Conservation (phyloP, 1,140 invertebrate species). For the Anadara kagoshimensis region DNA sequence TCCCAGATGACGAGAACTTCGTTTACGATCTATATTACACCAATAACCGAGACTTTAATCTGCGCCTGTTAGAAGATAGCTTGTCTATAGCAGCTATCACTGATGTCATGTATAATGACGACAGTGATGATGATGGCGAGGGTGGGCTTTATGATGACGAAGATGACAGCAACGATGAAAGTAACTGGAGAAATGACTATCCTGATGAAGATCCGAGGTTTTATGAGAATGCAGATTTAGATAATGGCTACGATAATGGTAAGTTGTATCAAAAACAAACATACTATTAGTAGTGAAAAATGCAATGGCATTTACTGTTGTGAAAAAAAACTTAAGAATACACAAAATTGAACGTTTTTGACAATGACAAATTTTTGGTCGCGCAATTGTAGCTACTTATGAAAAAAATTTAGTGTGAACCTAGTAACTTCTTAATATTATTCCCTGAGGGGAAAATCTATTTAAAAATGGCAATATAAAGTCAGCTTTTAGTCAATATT, state of each 20-base stretch:
- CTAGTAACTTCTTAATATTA: too few species aligned
- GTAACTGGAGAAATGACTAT: slow-evolving; percentile 73
- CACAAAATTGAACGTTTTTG: too few species aligned
- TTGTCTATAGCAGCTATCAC: slow-evolving; percentile 57
- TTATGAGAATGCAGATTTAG: slow-evolving; percentile 53
- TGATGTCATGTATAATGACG: slow-evolving; percentile 47
- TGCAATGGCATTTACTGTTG: too few species aligned
- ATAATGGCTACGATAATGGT: slow-evolving; percentile 55
- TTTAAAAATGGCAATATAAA: too few species aligned
- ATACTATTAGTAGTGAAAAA: too few species aligned
- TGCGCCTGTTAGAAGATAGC: slow-evolving; percentile 56
- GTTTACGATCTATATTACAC: slow-evolving; percentile 72
- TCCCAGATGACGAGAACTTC: slow-evolving; percentile 49
- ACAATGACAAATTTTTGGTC: too few species aligned
- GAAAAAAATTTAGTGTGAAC: too few species aligned
- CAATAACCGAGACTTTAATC: slow-evolving; percentile 60
- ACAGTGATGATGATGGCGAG: slow-evolving; percentile 35
- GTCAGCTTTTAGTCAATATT: too few species aligned
- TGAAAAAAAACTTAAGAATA: too few species aligned
- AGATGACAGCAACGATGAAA: slow-evolving; percentile 70
- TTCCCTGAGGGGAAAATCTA: too few species aligned
- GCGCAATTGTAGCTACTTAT: too few species aligned
- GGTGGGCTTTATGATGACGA: slow-evolving; percentile 65
- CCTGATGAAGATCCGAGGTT: slow-evolving; percentile 68
- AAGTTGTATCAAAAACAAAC: too few species aligned